Conservation (phyloP, 1,140 invertebrate species). For the Drosophila kohkoa region DNA sequence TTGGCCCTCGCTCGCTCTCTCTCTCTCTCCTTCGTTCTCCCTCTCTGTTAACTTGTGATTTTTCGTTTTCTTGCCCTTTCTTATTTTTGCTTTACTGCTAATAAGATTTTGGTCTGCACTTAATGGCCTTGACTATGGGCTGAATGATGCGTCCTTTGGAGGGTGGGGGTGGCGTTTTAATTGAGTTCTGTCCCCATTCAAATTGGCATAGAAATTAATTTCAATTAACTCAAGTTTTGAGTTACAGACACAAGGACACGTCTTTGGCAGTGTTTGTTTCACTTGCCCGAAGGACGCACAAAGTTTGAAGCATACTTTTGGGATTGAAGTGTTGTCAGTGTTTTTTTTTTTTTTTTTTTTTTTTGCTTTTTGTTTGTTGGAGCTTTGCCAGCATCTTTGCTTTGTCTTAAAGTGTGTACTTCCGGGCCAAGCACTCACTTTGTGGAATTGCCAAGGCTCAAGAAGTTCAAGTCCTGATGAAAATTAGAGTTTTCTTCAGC, state of each 20-base stretch:
- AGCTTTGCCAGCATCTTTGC: background rate
- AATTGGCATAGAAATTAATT: conserved; percentile 79
- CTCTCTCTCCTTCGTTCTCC: conserved; percentile 19
- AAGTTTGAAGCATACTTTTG: conserved; percentile 59
- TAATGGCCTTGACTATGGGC: conserved; percentile 69
- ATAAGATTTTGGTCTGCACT: conserved; percentile 73
- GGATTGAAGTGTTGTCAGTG: conserved; percentile 39
- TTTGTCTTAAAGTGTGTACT: conserved; percentile 4
- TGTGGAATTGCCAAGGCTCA: conserved; percentile 3
- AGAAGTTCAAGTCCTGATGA: background rate
- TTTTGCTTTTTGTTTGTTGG: background rate
- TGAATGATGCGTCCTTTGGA: background rate
- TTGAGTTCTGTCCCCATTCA: conserved; percentile 72
- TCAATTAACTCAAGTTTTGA: conserved; percentile 70
- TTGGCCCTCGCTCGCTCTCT: conserved; percentile 34
- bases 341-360: conserved; percentile 11
- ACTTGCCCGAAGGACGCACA: conserved; percentile 23
- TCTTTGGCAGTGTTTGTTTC: conserved; percentile 15
- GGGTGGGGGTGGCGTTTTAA: conserved; percentile 54
- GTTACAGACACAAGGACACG: conserved; percentile 36
- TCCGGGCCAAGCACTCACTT: conserved; percentile 16
- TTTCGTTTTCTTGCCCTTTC: conserved; percentile 28
- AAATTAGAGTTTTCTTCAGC: background rate
- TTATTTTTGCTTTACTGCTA: conserved; percentile 73
- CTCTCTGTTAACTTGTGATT: conserved; percentile 51